These are phyloP conservation scores for Melangyna quadrimaculata DNA, from an alignment of 2,888 invertebrate genomes.

Conservation along the genomic window DNA sequence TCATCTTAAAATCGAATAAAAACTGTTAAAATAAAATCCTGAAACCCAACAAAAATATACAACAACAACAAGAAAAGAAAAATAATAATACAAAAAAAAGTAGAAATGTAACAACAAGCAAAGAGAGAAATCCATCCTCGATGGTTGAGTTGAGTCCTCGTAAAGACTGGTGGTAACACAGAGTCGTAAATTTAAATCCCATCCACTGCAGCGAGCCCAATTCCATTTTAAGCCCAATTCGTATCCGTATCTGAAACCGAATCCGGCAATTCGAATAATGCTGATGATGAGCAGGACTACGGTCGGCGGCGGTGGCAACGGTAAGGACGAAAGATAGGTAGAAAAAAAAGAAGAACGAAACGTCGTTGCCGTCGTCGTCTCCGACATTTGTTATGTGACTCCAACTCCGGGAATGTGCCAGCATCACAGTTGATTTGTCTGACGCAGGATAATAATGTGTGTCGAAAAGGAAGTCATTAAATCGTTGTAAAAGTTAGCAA, in stretches of 20 bases:
- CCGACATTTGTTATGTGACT: slow-evolving; percentile 25
- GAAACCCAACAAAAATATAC: not conserved
- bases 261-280: slow-evolving; percentile 5
- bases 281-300: slow-evolving; percentile 24
- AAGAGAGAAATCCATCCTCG: slow-evolving; percentile 56
- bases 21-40: slow-evolving; percentile 21
- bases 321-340: not conserved
- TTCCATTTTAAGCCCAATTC: not conserved
- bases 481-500: slow-evolving; percentile 66
- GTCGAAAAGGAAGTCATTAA: slow-evolving; percentile 72
- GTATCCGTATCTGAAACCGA: slow-evolving; percentile 1
- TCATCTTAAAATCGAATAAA: slow-evolving; percentile 33
- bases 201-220: slow-evolving; percentile 38
- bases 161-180: slow-evolving; percentile 64
- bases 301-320: not conserved
- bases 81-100: slow-evolving; percentile 32
- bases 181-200: slow-evolving; percentile 69
- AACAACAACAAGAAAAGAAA: not conserved
- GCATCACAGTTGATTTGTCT: slow-evolving; percentile 68
- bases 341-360: not conserved
- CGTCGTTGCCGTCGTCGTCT: not conserved
- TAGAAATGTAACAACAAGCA: slow-evolving; percentile 35
- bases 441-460: slow-evolving; percentile 72
- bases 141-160: slow-evolving; percentile 67
- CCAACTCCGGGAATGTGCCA: slow-evolving; percentile 33